These are phyloP conservation scores for Cyrtodaria siliqua DNA, from an alignment of 2,888 invertebrate genomes.

Conservation along the genomic window DNA sequence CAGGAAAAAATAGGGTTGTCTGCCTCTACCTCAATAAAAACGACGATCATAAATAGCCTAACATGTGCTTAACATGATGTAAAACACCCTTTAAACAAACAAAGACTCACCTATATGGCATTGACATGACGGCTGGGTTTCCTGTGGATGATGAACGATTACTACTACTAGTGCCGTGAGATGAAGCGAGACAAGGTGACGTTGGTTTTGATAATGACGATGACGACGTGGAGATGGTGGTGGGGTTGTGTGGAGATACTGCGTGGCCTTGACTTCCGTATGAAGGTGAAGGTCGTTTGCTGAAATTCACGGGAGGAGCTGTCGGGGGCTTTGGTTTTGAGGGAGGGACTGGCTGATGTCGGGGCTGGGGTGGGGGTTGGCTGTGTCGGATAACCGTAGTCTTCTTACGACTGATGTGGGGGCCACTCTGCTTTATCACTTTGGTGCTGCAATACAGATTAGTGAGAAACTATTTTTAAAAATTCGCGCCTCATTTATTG, in stretches of 20 bases:
- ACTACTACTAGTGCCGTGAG: conserved; percentile 5
- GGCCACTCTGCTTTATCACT: conserved; percentile 96
- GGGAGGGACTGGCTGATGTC: conserved; percentile 39
- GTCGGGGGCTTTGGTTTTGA: conserved; percentile 63
- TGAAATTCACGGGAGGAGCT: conserved; percentile 57
- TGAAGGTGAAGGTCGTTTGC: conserved; percentile 62
- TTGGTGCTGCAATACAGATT: conserved; percentile 90
- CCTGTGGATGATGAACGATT: conserved; percentile 24
- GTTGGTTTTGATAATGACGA: conserved; percentile 57
- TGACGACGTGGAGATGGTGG: conserved; percentile 15
- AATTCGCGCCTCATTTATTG: no score
- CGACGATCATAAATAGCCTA: no score
- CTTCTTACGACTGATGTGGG: conserved; percentile 90
- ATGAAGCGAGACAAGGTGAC: conserved; percentile 46
- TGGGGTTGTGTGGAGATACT: conserved; percentile 61
- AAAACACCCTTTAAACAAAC: no score
- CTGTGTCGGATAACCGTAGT: conserved; percentile 74
- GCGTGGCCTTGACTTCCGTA: conserved; percentile 64
- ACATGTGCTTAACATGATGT: no score
- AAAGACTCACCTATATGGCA: conserved; percentile 72
- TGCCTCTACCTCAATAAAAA: no score
- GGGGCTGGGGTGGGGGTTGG: conserved; percentile 34
- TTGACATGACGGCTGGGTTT: conserved; percentile 73
- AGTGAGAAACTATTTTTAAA: not conserved
- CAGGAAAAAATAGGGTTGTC: no score